These are phyloP conservation scores for Tiliqua scincoides DNA, from an alignment of 2,113 vertebrate genomes.

Conservation along the genomic window DNA sequence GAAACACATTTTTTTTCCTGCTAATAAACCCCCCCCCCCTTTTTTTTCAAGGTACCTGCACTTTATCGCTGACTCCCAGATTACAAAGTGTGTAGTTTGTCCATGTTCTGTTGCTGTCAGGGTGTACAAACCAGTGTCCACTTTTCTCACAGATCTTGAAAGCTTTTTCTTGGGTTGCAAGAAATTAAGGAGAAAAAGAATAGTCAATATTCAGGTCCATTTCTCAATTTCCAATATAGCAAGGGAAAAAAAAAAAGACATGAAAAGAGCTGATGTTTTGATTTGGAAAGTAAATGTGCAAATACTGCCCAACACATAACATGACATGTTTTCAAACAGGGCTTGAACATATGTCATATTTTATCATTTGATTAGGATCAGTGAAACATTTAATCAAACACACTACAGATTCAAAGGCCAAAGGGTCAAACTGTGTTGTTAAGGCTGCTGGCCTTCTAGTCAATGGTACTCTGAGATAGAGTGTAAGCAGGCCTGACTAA, in stretches of 20 bases:
- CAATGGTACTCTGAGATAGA: background rate
- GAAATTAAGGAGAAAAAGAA: constrained; percentile 37
- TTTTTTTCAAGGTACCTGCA: constrained; percentile 78
- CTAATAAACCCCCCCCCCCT: rapidly evolving
- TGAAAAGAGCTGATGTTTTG: background rate
- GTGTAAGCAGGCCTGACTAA: background rate
- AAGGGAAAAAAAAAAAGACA: background rate
- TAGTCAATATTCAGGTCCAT: constrained; percentile 33
- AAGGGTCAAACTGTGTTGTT: background rate
- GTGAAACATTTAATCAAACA: background rate
- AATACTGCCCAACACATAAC: background rate
- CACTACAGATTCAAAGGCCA: background rate
- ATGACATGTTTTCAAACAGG: background rate
- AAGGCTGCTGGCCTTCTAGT: too few relatives aligned
- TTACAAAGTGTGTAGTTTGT: constrained; percentile 94
- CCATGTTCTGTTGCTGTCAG: constrained; percentile 93
- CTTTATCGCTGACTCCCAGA: constrained; percentile 81
- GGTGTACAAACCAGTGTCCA: constrained; percentile 94
- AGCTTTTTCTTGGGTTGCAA: constrained; percentile 84
- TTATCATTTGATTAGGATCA: background rate
- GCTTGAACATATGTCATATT: background rate
- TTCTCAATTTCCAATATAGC: background rate
- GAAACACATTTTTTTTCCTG: background rate
- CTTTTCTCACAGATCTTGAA: constrained; percentile 90
- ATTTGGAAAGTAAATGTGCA: background rate